Evolutionary conservation across 2,113 vertebrate species (phyloP).

Genomic region (Lophotis ruficrista): DNA sequence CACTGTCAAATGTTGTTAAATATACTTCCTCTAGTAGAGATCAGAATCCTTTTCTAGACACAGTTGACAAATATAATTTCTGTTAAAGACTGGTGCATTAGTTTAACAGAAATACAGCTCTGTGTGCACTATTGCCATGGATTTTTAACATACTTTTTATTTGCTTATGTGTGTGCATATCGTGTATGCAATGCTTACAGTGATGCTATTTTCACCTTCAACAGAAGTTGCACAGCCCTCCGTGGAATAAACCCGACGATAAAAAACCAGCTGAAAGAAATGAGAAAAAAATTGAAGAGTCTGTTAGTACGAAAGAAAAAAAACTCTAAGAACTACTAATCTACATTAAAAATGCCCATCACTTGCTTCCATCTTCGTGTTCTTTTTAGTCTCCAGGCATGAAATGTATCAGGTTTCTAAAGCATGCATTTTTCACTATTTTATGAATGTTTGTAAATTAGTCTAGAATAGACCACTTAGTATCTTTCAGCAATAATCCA

Average conservation of each 20-base stretch:
- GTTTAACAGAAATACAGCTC: neutral
- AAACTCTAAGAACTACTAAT: conserved; percentile 47
- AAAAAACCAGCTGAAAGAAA: conserved; percentile 59
- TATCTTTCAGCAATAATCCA: conserved; percentile 75
- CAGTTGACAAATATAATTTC: fast-evolving
- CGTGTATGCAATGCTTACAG: neutral
- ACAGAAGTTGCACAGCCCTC: conserved; percentile 70
- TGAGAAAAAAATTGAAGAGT: conserved; percentile 39
- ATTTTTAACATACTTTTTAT: neutral
- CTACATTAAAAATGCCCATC: neutral
- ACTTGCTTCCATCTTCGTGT: conserved; percentile 47
- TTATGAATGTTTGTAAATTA: conserved; percentile 78
- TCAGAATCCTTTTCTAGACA: neutral
- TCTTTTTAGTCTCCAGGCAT: conserved; percentile 73
- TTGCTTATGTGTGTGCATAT: neutral
- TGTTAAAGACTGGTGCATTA: neutral
- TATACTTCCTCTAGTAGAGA: neutral
- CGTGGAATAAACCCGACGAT: conserved; percentile 61
- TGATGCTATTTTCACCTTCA: conserved; percentile 19
- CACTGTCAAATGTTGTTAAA: neutral
- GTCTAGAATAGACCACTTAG: conserved; percentile 65
- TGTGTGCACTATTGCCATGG: neutral
- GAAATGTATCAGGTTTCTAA: conserved; percentile 72
- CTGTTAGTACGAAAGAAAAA: conserved; percentile 60
- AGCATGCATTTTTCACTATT: conserved; percentile 78